phyloP scores from a whole-genome alignment of 2,888 invertebrate species.

The Oxytorus armatus region DNA sequence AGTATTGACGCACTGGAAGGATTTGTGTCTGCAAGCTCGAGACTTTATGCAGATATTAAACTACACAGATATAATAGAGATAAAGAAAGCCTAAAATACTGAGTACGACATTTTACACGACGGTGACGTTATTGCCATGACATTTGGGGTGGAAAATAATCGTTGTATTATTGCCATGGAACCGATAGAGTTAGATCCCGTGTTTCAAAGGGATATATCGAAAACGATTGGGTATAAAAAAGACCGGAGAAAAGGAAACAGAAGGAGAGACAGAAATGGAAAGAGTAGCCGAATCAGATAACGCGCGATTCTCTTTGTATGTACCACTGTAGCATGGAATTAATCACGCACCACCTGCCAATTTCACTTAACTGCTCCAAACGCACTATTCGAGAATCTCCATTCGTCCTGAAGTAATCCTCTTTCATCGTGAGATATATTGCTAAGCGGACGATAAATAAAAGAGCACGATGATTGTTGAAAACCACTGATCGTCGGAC shows the following conservation, averaged over 20 bases:
- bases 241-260: not conserved
- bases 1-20: not conserved
- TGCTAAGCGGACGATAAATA: not conserved
- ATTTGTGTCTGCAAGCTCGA: not conserved
- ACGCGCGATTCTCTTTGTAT: constrained; percentile 35
- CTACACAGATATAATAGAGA: not conserved
- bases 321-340: constrained; percentile 1
- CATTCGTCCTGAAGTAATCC: constrained; percentile 2
- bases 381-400: not conserved
- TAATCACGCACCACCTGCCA: constrained; percentile 21
- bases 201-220: constrained; percentile 32
- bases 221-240: constrained; percentile 3
- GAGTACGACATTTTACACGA: constrained; percentile 32
- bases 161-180: not conserved
- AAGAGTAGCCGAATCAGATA: constrained; percentile 46
- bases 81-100: constrained; percentile 7
- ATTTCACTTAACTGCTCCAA: constrained; percentile 10
- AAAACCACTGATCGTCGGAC: not conserved
- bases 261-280: not conserved
- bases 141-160: not conserved
- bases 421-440: not conserved
- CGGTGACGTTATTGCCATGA: constrained; percentile 11
- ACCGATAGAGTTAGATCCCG: constrained; percentile 12
- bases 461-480: not conserved
- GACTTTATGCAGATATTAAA: not conserved